Percentiles rank a stretch among this genome's conserved stretches.
These are phyloP conservation scores for Xylota sylvarum DNA, from an alignment of 2,888 invertebrate genomes.

Conservation along the genomic window DNA sequence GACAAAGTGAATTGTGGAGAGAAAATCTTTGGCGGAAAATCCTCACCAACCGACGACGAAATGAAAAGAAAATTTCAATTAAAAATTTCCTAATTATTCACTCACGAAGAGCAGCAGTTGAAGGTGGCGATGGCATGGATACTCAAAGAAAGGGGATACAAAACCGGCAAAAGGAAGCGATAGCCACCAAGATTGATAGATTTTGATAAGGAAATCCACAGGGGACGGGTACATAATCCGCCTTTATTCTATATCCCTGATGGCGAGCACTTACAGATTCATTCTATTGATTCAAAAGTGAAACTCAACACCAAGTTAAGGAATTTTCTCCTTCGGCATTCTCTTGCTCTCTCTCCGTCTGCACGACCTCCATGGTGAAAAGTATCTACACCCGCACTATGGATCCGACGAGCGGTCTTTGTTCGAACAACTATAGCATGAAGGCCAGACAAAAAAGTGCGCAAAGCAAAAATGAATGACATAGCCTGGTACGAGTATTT, in stretches of 20 bases:
- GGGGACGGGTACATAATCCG: constrained; percentile 25
- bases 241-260: neutral
- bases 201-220: constrained; percentile 47
- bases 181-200: constrained; percentile 62
- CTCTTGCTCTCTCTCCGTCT: too few relatives aligned
- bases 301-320: constrained; percentile 64
- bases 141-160: constrained; percentile 2
- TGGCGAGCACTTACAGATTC: neutral
- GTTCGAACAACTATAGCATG: constrained; percentile 1
- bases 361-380: constrained; percentile 17
- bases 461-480: constrained; percentile 57
- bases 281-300: constrained; percentile 57
- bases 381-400: constrained; percentile 43
- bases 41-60: constrained; percentile 11
- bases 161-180: constrained; percentile 22
- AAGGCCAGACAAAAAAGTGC: constrained; percentile 36
- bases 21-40: constrained; percentile 47
- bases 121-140: neutral
- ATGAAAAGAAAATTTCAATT: constrained; percentile 69
- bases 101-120: constrained; percentile 38
- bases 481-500: constrained; percentile 38
- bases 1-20: constrained; percentile 26
- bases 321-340: constrained; percentile 6
- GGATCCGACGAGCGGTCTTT: constrained; percentile 7
- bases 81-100: constrained; percentile 72